A percentile compares a stretch with the other conserved stretches of the same genome.
Conservation (phyloP, 2,888 invertebrate species). For the Spodoptera picta region DNA sequence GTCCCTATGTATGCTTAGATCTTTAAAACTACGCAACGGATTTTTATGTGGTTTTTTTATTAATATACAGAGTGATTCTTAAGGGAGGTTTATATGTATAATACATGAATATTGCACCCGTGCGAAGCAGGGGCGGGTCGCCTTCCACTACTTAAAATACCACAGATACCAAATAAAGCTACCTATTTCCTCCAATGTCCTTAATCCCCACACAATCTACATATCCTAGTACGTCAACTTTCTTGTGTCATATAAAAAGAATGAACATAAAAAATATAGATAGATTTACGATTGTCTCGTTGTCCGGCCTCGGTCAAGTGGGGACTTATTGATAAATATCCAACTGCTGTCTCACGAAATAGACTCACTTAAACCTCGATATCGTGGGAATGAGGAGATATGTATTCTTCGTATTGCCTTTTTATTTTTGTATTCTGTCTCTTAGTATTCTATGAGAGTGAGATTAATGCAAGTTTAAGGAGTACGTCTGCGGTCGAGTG, state of each 20-base stretch:
- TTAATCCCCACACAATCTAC: conserved; percentile 11
- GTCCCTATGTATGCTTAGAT: too few relatives aligned
- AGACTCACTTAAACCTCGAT: conserved; percentile 17
- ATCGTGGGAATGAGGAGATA: conserved; percentile 2
- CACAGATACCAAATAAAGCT: not conserved
- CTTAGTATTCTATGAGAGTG: conserved; percentile 30
- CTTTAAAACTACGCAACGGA: too few relatives aligned
- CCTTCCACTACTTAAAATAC: too few relatives aligned
- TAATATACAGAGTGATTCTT: too few relatives aligned
- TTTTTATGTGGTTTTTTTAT: too few relatives aligned
- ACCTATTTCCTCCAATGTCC: not conserved
- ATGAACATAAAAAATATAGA: conserved; percentile 42
- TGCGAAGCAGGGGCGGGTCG: too few relatives aligned
- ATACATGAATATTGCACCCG: too few relatives aligned
- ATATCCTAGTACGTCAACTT: conserved; percentile 19
- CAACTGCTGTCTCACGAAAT: conserved; percentile 17
- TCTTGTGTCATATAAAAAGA: conserved; percentile 24
- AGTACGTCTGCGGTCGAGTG: too few relatives aligned
- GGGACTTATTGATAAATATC: conserved; percentile 44
- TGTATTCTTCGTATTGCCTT: conserved; percentile 5
- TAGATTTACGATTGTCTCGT: conserved; percentile 40
- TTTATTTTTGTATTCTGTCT: conserved; percentile 37
- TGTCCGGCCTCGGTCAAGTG: conserved; percentile 46
- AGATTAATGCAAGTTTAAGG: conserved; percentile 7
- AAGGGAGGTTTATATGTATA: too few relatives aligned